phyloP scores from a whole-genome alignment of 2,113 vertebrate genomes.

The Scartelaos histophorus region DNA sequence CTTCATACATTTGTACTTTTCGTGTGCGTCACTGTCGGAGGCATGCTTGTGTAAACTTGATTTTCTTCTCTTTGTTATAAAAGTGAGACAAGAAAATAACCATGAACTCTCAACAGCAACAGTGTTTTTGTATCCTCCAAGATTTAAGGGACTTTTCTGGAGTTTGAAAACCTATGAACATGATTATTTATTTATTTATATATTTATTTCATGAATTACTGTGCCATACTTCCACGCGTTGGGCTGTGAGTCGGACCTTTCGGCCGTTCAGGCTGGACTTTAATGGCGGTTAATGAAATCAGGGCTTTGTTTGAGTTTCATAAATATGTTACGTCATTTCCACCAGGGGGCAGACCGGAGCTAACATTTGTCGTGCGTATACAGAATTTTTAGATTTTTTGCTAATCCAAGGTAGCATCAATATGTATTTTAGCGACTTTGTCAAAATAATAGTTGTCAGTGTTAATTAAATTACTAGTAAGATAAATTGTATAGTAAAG shows the following conservation, averaged over 20 bases:
- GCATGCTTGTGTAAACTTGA: conserved; percentile 50
- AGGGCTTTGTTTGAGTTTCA: neutral
- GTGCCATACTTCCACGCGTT: conserved; percentile 6
- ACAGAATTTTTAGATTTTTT: neutral
- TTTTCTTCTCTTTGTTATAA: conserved; percentile 17
- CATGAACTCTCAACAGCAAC: conserved; percentile 40
- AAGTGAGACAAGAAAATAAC: conserved; percentile 29
- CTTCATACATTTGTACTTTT: conserved; percentile 31
- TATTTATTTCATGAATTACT: neutral
- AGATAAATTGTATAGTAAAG: too few relatives aligned
- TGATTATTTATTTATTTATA: neutral
- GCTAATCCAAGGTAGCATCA: neutral
- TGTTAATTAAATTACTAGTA: neutral
- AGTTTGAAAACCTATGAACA: conserved; percentile 28
- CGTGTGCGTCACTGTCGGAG: conserved; percentile 42
- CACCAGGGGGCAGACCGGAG: neutral
- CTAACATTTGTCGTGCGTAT: neutral
- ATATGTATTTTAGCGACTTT: neutral
- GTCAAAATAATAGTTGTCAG: neutral
- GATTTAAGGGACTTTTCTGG: conserved; percentile 25
- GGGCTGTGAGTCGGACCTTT: conserved; percentile 49
- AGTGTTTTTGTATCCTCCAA: conserved; percentile 25
- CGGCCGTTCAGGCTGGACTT: conserved; percentile 15
- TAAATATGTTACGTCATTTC: neutral
- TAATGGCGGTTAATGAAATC: neutral